These are phyloP conservation scores for Labeo rohita DNA, from an alignment of 2,113 vertebrate genomes.

Conservation along the genomic window DNA sequence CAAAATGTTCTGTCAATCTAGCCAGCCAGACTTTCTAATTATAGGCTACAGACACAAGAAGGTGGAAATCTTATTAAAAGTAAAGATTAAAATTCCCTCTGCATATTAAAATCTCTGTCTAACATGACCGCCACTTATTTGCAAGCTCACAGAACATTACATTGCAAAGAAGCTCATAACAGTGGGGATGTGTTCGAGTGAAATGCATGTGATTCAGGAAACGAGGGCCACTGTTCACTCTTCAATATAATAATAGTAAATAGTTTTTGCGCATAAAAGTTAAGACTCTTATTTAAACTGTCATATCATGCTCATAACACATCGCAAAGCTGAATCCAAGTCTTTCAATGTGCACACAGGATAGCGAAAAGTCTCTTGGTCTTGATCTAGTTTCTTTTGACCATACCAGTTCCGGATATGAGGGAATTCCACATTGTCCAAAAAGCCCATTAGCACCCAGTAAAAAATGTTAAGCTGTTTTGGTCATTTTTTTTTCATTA, in stretches of 20 bases:
- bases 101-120: constrained; percentile 69
- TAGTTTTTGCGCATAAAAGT: neutral
- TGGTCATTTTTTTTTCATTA: neutral
- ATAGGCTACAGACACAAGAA: constrained; percentile 78
- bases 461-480: constrained; percentile 53
- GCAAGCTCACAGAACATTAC: constrained; percentile 67
- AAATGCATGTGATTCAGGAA: constrained; percentile 6
- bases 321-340: neutral
- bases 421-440: constrained; percentile 52
- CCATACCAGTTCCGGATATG: neutral
- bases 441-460: constrained; percentile 53
- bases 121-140: constrained; percentile 73
- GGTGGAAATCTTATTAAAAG: constrained; percentile 83
- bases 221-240: neutral
- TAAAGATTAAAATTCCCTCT: constrained; percentile 76
- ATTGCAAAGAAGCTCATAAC: constrained; percentile 53
- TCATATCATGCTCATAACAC: constrained; percentile 20
- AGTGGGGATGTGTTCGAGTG: neutral
- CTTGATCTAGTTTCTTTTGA: neutral
- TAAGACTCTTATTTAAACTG: neutral
- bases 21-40: constrained; percentile 81
- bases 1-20: constrained; percentile 77
- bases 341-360: neutral
- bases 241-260: neutral
- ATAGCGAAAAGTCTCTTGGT: neutral